Evolutionary conservation across 2,888 invertebrate species (phyloP).

Genomic region (Hetaerina titia): DNA sequence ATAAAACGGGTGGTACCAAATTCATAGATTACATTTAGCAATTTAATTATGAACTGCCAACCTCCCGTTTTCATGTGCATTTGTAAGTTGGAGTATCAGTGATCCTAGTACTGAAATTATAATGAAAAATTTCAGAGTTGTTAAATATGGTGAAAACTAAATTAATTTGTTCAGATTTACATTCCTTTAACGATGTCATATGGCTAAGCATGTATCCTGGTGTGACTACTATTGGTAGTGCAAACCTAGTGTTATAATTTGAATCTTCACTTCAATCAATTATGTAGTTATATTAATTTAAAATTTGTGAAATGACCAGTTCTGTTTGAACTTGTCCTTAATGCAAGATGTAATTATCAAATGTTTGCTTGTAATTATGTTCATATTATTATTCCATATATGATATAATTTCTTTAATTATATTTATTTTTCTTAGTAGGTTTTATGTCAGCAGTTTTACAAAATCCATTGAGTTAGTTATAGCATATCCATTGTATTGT

Average conservation of each 20-base stretch:
- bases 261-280: slow-evolving; percentile 12
- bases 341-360: neutral
- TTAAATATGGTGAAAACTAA: neutral
- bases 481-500: neutral
- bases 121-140: neutral
- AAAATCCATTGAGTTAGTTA: neutral
- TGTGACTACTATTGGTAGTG: slow-evolving; percentile 30
- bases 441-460: neutral
- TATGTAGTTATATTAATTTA: slow-evolving; percentile 32
- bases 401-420: neutral
- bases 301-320: neutral
- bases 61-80: neutral
- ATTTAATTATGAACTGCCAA: neutral
- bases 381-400: neutral
- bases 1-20: slow-evolving; percentile 10
- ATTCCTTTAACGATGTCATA: slow-evolving; percentile 26
- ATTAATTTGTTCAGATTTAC: neutral
- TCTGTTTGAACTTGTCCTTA: neutral
- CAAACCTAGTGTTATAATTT: slow-evolving; percentile 14
- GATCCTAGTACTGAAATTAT: neutral
- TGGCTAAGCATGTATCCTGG: slow-evolving; percentile 27
- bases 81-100: neutral
- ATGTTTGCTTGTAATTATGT: slow-evolving; percentile 1
- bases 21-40: neutral
- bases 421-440: neutral